Evolutionary conservation across 2,797 vertebrate genomes (phyloP).

Genomic region (Tenualosa thibaudeaui): DNA sequence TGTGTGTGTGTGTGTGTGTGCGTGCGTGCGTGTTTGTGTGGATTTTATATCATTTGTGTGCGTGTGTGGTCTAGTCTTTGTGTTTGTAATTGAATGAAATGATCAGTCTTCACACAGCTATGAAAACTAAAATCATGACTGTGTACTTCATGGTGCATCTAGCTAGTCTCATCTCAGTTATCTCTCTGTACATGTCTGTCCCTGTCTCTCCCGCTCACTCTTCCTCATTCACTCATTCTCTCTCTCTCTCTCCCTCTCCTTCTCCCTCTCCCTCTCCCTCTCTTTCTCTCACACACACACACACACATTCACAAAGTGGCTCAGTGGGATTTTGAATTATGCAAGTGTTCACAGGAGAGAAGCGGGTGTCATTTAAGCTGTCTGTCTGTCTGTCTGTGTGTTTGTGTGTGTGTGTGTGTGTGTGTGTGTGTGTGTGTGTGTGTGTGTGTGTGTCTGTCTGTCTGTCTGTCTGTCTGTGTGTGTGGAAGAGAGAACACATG

Average conservation of each 20-base stretch:
- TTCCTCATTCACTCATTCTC: not conserved
- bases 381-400: too few relatives aligned
- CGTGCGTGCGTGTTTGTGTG: not conserved
- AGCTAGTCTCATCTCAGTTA: not conserved
- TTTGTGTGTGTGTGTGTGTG: too few relatives aligned
- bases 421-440: too few relatives aligned
- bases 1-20: not conserved
- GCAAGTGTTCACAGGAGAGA: not conserved
- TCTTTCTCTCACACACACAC: conserved; percentile 20
- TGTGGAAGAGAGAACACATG: conserved; percentile 12
- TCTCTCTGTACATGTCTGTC: not conserved
- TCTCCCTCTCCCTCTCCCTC: not conserved
- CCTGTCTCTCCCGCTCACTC: not conserved
- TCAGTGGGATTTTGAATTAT: conserved; percentile 30
- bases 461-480: conserved; percentile 6
- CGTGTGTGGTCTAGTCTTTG: not conserved
- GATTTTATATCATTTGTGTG: not conserved
- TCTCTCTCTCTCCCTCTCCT: not conserved
- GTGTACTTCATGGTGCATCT: not conserved
- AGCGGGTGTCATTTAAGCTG: not conserved
- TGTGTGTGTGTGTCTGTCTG: not conserved
- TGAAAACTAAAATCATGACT: not conserved
- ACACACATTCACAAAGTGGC: not conserved
- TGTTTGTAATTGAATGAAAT: not conserved
- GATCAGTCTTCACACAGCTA: not conserved